A percentile compares a stretch with the other conserved stretches of the same genome.
phyloP scores from a whole-genome alignment of 2,888 invertebrate genomes.

The Cantharis nigra region DNA sequence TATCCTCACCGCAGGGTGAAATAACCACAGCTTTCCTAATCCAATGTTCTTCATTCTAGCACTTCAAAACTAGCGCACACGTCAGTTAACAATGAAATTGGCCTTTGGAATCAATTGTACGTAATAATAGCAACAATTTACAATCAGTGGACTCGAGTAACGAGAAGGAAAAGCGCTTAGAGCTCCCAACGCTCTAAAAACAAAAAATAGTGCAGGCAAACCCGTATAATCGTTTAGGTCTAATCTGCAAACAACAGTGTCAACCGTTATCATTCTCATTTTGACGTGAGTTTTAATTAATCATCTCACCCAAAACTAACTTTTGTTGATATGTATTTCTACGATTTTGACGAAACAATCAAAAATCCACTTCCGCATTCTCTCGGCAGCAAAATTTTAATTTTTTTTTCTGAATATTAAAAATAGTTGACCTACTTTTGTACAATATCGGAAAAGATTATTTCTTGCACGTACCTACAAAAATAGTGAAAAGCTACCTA shows the following conservation, averaged over 20 bases:
- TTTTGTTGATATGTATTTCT: neutral
- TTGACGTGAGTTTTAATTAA: neutral
- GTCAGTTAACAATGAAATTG: slow-evolving; percentile 11
- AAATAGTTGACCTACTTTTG: neutral
- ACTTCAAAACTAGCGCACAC: slow-evolving; percentile 9
- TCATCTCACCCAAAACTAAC: neutral
- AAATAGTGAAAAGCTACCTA: neutral
- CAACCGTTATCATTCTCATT: neutral
- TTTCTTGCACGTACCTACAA: neutral
- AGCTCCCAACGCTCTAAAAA: neutral
- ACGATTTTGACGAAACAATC: neutral
- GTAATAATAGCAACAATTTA: neutral
- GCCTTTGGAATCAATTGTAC: neutral
- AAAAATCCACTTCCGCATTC: neutral
- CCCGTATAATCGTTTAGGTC: neutral
- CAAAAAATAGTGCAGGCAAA: neutral
- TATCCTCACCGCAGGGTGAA: slow-evolving; percentile 21
- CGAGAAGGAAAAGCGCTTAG: neutral
- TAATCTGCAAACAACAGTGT: neutral
- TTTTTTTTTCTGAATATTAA: neutral
- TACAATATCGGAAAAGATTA: neutral
- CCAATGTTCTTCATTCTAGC: slow-evolving; percentile 20
- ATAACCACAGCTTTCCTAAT: slow-evolving; percentile 31
- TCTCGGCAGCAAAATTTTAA: too few relatives aligned
- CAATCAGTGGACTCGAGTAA: neutral